Evolutionary conservation across 2,888 invertebrate species (phyloP), one percentile per base, ranked within the genome.

Genomic region (Pegoplata infirma): DNA sequence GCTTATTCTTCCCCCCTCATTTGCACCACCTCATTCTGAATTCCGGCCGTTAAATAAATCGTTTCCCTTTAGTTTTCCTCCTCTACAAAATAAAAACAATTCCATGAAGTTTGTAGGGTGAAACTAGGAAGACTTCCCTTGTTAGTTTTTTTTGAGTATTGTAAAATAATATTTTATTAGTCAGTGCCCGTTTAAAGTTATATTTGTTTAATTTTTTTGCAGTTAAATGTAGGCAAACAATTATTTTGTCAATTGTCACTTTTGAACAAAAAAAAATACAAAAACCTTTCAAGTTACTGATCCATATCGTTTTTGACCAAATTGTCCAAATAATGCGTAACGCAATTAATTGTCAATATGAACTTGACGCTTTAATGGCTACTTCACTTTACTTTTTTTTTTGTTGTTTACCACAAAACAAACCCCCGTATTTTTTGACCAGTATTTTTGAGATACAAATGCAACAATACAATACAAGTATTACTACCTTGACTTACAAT

Each of bases 401-500:
- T 12, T 40, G n/a, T 40, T 40, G 5, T 40, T n/a, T n/a, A n/a
- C n/a, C n/a, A n/a, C n/a, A n/a, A 12, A n/a, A 40, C 5, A 40
- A 40, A 40, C 36, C 36, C 36, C 36, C 36, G n/a, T n/a, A 40
- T 40, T 4, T n/a, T 12, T 40, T 40, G 1, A 32, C 32, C 5
- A 10, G 32, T 32, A 32, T n/a, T n/a, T 32, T 32, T 32, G 32
- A 32, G 32, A 32, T 6, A 28, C 6, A 28, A n/a, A n/a, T n/a
- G n/a, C n/a, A n/a, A n/a, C n/a, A n/a, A n/a, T n/a, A n/a, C n/a
- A n/a, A n/a, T n/a, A n/a, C n/a, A n/a, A n/a, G n/a, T n/a, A n/a
- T n/a, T n/a, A n/a, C n/a, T 67, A 68, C 77, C 77, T 77, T 77
- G 77, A 77, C 77, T 73, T 77, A 77, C 67, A 68, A 77, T 44